These are phyloP conservation scores for Meteorus sp. DNA, from an alignment of 1,140 invertebrate species.

Conservation along the genomic window DNA sequence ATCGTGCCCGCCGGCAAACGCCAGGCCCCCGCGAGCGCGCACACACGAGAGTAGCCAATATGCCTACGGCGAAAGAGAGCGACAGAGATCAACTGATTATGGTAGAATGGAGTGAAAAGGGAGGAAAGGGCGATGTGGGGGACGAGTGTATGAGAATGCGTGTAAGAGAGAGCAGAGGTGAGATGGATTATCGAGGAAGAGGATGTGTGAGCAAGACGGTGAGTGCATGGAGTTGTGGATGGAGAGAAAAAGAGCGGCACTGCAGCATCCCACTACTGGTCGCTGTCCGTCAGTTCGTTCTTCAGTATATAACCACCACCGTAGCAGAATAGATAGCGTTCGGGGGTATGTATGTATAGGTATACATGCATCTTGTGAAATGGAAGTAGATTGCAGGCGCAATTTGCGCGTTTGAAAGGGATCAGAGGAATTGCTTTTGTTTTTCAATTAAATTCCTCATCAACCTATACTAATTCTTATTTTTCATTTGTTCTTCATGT, in stretches of 20 bases:
- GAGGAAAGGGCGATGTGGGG: conserved; percentile 18
- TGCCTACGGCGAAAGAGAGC: conserved; percentile 20
- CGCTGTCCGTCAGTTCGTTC: conserved; percentile 34
- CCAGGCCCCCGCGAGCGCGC: conserved; percentile 38
- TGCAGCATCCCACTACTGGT: conserved; percentile 45
- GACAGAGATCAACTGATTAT: conserved; percentile 23
- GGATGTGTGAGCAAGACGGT: not conserved
- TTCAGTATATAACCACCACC: conserved; percentile 21
- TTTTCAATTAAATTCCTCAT: conserved; percentile 16
- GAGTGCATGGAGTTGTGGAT: not conserved
- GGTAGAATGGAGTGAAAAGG: too few species aligned
- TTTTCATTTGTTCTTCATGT: too few species aligned
- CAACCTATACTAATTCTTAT: not conserved
- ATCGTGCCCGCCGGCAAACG: conserved; percentile 48
- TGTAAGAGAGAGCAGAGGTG: not conserved
- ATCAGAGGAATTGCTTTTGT: conserved; percentile 12
- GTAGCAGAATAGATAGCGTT: conserved; percentile 1
- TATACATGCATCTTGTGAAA: conserved; percentile 10
- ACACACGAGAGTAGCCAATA: conserved; percentile 26
- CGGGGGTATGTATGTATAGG: not conserved
- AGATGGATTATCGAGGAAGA: not conserved
- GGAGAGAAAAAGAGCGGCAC: conserved; percentile 28
- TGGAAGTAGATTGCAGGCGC: conserved; percentile 21
- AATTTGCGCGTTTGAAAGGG: conserved; percentile 11
- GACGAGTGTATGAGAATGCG: not conserved